A percentile compares a stretch with the other conserved stretches of the same genome.
Conservation (phyloP, 2,888 invertebrate genomes). For the Pristionchus exspectatus region DNA sequence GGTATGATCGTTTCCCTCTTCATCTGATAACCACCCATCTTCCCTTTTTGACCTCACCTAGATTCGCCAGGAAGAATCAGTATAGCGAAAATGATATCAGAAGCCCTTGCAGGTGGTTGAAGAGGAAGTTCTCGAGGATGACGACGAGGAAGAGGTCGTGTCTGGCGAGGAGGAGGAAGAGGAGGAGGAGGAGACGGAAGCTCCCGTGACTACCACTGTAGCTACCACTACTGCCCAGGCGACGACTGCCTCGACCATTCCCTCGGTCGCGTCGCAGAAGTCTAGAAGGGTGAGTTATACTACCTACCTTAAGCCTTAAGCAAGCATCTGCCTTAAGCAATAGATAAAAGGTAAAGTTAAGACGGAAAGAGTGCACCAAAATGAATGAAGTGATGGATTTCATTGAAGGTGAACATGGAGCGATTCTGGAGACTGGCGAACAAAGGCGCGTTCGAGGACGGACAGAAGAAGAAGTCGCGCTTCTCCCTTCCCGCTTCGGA, state of each 20-base stretch:
- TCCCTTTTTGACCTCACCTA: too few relatives aligned
- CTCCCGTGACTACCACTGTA: not conserved
- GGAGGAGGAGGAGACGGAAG: constrained; percentile 53
- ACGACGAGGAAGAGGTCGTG: constrained; percentile 42
- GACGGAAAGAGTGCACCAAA: too few relatives aligned
- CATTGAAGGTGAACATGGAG: constrained; percentile 74
- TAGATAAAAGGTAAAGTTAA: too few relatives aligned
- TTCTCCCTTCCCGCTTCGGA: constrained; percentile 57
- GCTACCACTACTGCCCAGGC: constrained; percentile 35
- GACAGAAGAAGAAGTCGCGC: constrained; percentile 15
- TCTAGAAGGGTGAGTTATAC: not conserved
- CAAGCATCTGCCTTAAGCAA: too few relatives aligned
- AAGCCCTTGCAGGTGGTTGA: not conserved
- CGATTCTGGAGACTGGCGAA: constrained; percentile 75
- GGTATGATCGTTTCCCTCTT: not conserved
- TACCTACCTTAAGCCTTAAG: too few relatives aligned
- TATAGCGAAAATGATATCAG: not conserved
- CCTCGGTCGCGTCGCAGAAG: constrained; percentile 7
- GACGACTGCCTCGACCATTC: constrained; percentile 52
- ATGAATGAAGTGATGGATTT: not conserved
- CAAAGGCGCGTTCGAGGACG: constrained; percentile 7
- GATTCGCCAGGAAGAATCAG: too few relatives aligned
- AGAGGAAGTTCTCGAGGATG: constrained; percentile 29
- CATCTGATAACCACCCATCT: too few relatives aligned
- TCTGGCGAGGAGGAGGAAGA: constrained; percentile 57